Base-by-base conservation (phyloP, 2,113 vertebrate genomes). In the Dascyllus trimaculatus region DNA sequence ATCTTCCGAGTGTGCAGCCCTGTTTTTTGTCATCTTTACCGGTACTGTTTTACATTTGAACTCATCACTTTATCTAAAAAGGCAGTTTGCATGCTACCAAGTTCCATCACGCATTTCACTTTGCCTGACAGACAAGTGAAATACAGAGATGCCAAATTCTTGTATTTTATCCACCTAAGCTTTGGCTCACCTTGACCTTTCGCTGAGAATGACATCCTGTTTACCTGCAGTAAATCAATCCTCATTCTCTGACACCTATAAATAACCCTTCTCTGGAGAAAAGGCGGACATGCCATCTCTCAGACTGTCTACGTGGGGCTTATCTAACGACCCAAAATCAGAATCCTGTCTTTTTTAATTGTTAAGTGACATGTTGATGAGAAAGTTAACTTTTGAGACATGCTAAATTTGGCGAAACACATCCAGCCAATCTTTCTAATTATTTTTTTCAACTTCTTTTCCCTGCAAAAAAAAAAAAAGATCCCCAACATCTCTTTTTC, bases 131-230 rank as follows among this genome's bases (percentile, higher is more conserved):
- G 82, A 84, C 59, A 60, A 25, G 54, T 25, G 57, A 86, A 75
- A 82, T 51, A 54, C 46, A 43, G 25, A 72, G 48, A 70, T 22
- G 71, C 53, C 56, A 71, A 74, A 74, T 71, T 65, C 54, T 52
- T 24, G 52, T 71, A 46, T 84, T 85, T 80, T 66, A 68, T 81
- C 74, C 76, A 58, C n/a, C 70, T 46, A 56, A 77, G 74, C 81
- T 72, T 54, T 24, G 62, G n/a, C 83, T 87, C 80, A 90, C 90
- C 88, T 90, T 91, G 87, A 91, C 89, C 86, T 89, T 90, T 80
- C 49, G 43, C 54, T 57, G 51, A 48, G 67, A 77, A 40, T 63
- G 80, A 74, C 88, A 74, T 80, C 70, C 72, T 82, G 85, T 86
- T 90, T 88, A 89, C 85, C 74, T 88, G 86, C 80, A 81, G 67